Conservation (phyloP, 2,797 vertebrate genomes). For the Hoplostethus mediterraneus region DNA sequence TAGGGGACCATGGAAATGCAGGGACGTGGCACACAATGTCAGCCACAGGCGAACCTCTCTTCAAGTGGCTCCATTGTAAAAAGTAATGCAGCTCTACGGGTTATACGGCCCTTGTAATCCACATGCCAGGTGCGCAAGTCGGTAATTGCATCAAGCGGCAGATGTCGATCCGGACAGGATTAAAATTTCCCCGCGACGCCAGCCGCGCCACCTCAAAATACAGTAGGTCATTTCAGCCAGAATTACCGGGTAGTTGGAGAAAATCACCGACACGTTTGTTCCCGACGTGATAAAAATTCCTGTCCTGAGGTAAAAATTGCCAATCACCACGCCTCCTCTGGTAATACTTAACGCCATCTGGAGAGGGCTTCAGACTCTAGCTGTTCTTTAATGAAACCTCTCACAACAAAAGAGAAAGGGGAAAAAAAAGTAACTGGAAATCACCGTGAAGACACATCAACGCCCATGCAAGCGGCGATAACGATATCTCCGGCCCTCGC, state of each 20-base stretch:
- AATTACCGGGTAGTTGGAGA: neutral
- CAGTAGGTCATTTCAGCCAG: neutral
- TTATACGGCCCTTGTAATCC: neutral
- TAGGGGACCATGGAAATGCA: neutral
- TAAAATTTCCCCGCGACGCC: neutral
- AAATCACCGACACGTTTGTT: constrained; percentile 14
- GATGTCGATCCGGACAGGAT: neutral
- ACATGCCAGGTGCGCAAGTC: neutral
- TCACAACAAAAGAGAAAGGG: constrained; percentile 11
- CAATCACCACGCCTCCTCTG: constrained; percentile 20
- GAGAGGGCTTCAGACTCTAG: constrained; percentile 17
- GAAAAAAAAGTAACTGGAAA: constrained; percentile 12
- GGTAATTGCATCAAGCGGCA: neutral
- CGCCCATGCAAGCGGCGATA: neutral
- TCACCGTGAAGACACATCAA: constrained; percentile 24
- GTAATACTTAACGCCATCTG: constrained; percentile 8
- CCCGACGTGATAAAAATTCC: neutral
- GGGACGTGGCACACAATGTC: neutral
- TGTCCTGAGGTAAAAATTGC: constrained; percentile 12
- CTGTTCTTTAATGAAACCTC: constrained; percentile 28
- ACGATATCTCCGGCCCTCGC: neutral
- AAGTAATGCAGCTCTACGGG: neutral
- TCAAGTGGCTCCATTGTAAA: neutral
- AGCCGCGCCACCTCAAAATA: neutral
- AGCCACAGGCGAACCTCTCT: constrained; percentile 5